phyloP scores from a whole-genome alignment of 1,140 invertebrate genomes.

The Drosophila pseudoobscura region DNA sequence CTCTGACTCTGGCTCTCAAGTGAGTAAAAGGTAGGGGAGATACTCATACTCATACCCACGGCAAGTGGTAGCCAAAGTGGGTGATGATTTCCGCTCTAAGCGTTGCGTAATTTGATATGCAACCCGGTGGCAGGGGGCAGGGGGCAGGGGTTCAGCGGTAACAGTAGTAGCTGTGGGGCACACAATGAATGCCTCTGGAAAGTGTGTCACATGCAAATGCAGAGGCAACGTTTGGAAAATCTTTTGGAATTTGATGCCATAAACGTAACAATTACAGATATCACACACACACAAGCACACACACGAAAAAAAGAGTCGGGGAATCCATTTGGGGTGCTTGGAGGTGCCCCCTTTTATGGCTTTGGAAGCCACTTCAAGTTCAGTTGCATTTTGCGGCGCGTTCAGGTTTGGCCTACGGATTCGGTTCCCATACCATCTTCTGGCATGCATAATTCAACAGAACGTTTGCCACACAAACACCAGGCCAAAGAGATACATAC shows the following conservation, averaged over 20 bases:
- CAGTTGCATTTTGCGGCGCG: constrained; percentile 56
- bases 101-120: constrained; percentile 71
- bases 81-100: constrained; percentile 67
- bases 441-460: constrained; percentile 74
- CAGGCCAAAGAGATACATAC: constrained; percentile 38
- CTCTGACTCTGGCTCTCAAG: constrained; percentile 4
- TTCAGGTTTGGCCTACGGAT: constrained; percentile 50
- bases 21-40: constrained; percentile 19
- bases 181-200: constrained; percentile 47
- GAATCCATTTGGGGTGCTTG: background rate
- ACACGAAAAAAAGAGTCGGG: background rate
- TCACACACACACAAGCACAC: constrained; percentile 5
- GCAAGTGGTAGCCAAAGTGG: constrained; percentile 49
- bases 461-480: constrained; percentile 55
- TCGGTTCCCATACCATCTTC: constrained; percentile 27
- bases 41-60: background rate
- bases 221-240: constrained; percentile 45
- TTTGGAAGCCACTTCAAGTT: constrained; percentile 64
- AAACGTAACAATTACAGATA: constrained; percentile 63
- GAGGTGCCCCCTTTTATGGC: constrained; percentile 57
- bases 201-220: constrained; percentile 79
- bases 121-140: constrained; percentile 16
- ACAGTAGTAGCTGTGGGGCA: background rate
- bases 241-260: constrained; percentile 72
- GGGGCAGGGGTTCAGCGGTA: too few species aligned